Percentiles rank a stretch among this genome's conserved stretches.
These are phyloP conservation scores for Megaceryle torquata DNA, from an alignment of 2,113 vertebrate species.

Conservation along the genomic window DNA sequence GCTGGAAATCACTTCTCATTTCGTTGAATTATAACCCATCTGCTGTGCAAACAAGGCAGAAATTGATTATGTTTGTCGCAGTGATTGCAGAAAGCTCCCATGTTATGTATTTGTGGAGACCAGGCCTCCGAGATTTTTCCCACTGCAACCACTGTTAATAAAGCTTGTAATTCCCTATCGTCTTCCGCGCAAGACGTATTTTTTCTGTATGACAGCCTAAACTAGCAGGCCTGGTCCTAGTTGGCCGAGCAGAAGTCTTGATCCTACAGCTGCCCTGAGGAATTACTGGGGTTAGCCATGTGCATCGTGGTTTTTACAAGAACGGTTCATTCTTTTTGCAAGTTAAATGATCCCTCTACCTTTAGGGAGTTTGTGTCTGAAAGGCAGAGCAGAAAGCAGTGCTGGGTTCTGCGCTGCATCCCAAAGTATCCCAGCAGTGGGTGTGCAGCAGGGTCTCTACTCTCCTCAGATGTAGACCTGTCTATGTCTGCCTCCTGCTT, in stretches of 20 bases:
- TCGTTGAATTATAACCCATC: background rate
- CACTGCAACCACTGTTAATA: background rate
- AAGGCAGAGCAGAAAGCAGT: background rate
- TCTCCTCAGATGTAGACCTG: background rate
- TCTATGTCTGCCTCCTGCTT: background rate
- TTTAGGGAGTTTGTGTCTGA: background rate
- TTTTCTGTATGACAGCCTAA: background rate
- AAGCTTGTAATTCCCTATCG: background rate
- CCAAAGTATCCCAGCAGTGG: background rate
- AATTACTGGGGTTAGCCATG: background rate
- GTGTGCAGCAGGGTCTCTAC: background rate
- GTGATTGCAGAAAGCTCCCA: background rate
- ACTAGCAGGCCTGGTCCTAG: background rate
- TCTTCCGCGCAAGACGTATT: background rate
- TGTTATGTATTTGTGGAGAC: rapidly evolving
- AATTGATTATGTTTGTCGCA: background rate
- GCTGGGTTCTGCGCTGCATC: background rate
- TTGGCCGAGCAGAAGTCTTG: background rate
- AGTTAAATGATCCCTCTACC: background rate
- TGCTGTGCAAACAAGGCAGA: background rate
- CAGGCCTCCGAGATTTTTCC: background rate
- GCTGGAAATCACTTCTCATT: background rate
- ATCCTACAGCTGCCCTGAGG: background rate
- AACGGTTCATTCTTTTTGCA: background rate
- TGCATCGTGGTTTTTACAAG: background rate